These are phyloP conservation scores for Tubulanus polymorphus DNA, from an alignment of 2,888 invertebrate genomes.

Conservation along the genomic window DNA sequence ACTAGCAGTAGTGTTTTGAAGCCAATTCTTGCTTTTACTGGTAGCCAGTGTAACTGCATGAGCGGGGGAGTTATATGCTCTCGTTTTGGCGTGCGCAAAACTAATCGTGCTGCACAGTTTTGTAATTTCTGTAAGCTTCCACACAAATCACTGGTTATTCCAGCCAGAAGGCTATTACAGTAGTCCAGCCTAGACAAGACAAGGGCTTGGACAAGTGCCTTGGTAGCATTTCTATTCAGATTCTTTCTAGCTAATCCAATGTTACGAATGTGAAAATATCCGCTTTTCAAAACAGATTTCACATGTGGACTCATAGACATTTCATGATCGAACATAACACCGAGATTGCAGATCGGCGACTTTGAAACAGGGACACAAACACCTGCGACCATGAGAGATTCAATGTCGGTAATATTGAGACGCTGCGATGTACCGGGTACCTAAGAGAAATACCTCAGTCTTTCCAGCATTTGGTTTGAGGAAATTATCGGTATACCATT, in stretches of 20 bases:
- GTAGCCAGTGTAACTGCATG: neutral
- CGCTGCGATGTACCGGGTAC: no score
- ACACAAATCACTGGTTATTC: neutral
- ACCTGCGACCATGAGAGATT: neutral
- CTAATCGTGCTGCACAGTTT: neutral
- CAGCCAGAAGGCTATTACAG: neutral
- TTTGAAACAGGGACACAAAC: neutral
- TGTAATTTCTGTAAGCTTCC: neutral
- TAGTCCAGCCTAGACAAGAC: neutral
- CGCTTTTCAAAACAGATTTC: slow-evolving; percentile 5
- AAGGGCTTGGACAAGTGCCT: neutral
- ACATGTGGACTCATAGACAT: slow-evolving; percentile 12
- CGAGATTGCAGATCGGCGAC: slow-evolving; percentile 9
- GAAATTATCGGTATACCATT: neutral
- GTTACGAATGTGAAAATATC: slow-evolving; percentile 9
- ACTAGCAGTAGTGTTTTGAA: no score
- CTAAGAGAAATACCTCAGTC: neutral
- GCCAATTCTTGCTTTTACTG: neutral
- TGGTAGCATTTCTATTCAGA: neutral
- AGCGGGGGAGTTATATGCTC: neutral
- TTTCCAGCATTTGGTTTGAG: neutral
- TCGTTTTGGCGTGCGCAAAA: neutral
- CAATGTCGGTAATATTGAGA: neutral
- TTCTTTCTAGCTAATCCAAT: neutral
- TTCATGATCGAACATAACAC: slow-evolving; percentile 8